Percentiles rank a stretch among this genome's conserved stretches.
These are phyloP conservation scores for Datnioides undecimradiatus DNA, from an alignment of 2,113 vertebrate species.

Conservation along the genomic window DNA sequence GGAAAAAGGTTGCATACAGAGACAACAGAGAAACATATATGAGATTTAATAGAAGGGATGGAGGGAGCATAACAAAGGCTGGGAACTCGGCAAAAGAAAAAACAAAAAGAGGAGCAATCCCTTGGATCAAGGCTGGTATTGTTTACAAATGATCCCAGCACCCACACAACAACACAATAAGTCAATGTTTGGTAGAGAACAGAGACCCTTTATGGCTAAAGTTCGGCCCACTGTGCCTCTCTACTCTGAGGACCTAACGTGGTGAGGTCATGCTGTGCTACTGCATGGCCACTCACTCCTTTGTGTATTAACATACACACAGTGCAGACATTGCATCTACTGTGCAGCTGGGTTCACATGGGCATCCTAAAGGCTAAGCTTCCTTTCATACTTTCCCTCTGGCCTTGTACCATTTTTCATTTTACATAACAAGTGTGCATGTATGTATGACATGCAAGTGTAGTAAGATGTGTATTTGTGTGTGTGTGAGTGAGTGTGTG, in stretches of 20 bases:
- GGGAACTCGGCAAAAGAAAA: constrained; percentile 18
- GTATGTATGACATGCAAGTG: background rate
- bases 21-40: constrained; percentile 31
- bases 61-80: constrained; percentile 13
- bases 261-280: constrained; percentile 51
- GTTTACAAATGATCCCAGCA: constrained; percentile 78
- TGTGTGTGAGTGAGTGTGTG: background rate
- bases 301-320: constrained; percentile 38
- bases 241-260: constrained; percentile 44
- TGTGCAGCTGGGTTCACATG: background rate
- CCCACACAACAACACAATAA: constrained; percentile 79
- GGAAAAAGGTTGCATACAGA: constrained; percentile 1
- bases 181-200: constrained; percentile 78
- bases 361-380: background rate
- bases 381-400: background rate
- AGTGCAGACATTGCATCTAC: constrained; percentile 10
- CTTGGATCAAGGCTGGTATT: constrained; percentile 75
- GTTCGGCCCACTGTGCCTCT: constrained; percentile 59
- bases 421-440: background rate
- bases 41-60: constrained; percentile 16
- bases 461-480: background rate
- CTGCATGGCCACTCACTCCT: constrained; percentile 24
- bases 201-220: constrained; percentile 75
- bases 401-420: background rate
- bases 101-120: constrained; percentile 39